A percentile compares a stretch with the other conserved stretches of the same genome.
Evolutionary conservation across 1,140 invertebrate genomes (phyloP).

Genomic region (Bombus picipes): DNA sequence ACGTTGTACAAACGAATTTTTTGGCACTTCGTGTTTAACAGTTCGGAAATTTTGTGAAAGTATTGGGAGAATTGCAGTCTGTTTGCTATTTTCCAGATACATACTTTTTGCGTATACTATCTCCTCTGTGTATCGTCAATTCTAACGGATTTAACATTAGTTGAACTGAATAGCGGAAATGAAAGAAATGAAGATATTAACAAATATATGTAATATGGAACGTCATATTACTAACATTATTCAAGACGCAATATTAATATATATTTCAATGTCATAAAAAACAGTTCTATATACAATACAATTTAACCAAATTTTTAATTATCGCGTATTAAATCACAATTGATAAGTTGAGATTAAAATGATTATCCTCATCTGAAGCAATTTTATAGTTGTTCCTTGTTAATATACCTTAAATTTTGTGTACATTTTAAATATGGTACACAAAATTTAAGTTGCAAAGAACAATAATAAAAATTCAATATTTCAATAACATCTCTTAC

Average conservation of each 20-base stretch:
- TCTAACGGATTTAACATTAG: not conserved
- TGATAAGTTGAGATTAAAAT: not conserved
- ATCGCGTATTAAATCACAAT: not conserved
- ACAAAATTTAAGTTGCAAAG: not conserved
- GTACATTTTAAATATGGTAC: too few species aligned
- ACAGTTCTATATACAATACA: not conserved
- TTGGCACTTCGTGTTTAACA: not conserved
- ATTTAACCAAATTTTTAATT: not conserved
- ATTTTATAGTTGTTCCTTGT: not conserved
- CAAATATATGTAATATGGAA: not conserved
- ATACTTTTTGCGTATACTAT: not conserved
- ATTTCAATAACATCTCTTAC: not conserved
- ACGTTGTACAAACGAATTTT: not conserved
- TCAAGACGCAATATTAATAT: not conserved
- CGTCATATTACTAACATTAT: not conserved
- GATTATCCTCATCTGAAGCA: not conserved
- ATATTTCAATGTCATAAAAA: not conserved
- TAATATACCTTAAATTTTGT: not conserved
- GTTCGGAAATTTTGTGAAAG: not conserved
- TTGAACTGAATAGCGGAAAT: not conserved
- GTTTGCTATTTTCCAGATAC: not conserved
- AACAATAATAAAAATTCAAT: not conserved
- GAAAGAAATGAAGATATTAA: not conserved
- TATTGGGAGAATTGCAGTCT: not conserved
- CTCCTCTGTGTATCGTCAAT: too few species aligned